A percentile compares a stretch with the other conserved stretches of the same genome.
These are phyloP conservation scores for Drosophila phalerata DNA, from an alignment of 2,888 invertebrate genomes.

Conservation along the genomic window DNA sequence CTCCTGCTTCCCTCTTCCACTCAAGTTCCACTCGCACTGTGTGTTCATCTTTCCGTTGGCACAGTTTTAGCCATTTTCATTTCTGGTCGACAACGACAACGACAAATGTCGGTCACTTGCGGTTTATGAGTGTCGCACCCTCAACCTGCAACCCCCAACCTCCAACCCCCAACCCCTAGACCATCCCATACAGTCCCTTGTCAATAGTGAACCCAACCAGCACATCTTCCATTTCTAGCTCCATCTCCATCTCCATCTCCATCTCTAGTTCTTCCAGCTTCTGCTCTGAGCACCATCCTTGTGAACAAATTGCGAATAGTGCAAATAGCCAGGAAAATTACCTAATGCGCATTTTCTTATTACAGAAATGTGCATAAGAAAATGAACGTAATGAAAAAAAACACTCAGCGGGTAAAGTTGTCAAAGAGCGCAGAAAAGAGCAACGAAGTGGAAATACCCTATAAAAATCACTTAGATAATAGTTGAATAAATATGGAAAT, in stretches of 20 bases:
- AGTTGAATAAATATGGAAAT: not conserved
- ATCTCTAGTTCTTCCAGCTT: not conserved
- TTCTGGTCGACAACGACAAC: slow-evolving; percentile 68
- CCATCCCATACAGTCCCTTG: not conserved
- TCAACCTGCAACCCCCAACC: not conserved
- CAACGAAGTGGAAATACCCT: slow-evolving; percentile 11
- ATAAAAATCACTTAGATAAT: not conserved
- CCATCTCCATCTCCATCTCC: not conserved
- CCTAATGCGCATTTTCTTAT: slow-evolving; percentile 81
- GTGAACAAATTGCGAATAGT: slow-evolving; percentile 74
- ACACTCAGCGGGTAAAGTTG: slow-evolving; percentile 32
- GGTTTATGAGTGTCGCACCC: slow-evolving; percentile 61
- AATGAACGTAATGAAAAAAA: slow-evolving; percentile 77
- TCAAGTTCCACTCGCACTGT: slow-evolving; percentile 19
- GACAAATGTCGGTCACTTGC: slow-evolving; percentile 80
- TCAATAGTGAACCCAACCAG: not conserved
- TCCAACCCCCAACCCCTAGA: not conserved
- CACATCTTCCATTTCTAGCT: not conserved
- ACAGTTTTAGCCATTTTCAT: slow-evolving; percentile 75
- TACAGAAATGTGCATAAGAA: slow-evolving; percentile 80
- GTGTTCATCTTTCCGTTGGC: slow-evolving; percentile 76
- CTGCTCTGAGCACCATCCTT: slow-evolving; percentile 19
- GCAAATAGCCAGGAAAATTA: slow-evolving; percentile 81
- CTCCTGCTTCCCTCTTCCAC: not conserved
- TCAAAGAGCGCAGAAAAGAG: not conserved